Percentiles rank a stretch among this genome's conserved stretches.
Conservation (phyloP, 1,140 invertebrate genomes). For the Cryptotermes secundus region DNA sequence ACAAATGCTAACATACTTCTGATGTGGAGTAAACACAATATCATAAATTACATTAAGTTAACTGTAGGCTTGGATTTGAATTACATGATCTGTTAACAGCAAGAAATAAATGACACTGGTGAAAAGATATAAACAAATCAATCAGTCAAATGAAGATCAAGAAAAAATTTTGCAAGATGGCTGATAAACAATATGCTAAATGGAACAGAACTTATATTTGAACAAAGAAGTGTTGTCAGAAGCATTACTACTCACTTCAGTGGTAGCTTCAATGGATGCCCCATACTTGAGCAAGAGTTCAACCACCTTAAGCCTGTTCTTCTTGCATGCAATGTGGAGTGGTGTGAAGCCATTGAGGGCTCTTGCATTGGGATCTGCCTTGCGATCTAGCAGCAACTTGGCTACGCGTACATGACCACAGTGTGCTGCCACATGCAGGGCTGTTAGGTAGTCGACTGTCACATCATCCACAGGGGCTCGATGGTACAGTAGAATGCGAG, state of each 20-base stretch:
- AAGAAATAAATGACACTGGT: too few relatives aligned
- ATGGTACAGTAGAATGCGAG: conserved; percentile 86
- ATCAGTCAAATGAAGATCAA: too few relatives aligned
- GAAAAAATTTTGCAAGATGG: too few relatives aligned
- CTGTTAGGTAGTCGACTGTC: conserved; percentile 95
- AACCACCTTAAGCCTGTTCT: conserved; percentile 95
- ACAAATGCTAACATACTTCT: too few relatives aligned
- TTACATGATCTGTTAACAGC: too few relatives aligned
- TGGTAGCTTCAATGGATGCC: conserved; percentile 85
- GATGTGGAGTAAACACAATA: too few relatives aligned
- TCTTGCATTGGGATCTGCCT: conserved; percentile 95
- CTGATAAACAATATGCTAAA: too few relatives aligned
- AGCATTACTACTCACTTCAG: conserved; percentile 69
- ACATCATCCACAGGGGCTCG: conserved; percentile 96
- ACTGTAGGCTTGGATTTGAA: too few relatives aligned
- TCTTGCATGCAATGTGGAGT: conserved; percentile 98
- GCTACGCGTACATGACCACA: conserved; percentile 94
- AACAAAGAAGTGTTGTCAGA: too few relatives aligned
- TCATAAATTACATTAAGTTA: too few relatives aligned
- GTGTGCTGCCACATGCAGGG: conserved; percentile 94
- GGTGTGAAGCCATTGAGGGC: conserved; percentile 99
- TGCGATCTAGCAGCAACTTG: conserved; percentile 86
- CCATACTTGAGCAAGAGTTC: conserved; percentile 95
- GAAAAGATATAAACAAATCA: too few relatives aligned
- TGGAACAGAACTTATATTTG: too few relatives aligned